Evolutionary conservation across 2,888 invertebrate species (phyloP).

Genomic region (Venusia cambrica): DNA sequence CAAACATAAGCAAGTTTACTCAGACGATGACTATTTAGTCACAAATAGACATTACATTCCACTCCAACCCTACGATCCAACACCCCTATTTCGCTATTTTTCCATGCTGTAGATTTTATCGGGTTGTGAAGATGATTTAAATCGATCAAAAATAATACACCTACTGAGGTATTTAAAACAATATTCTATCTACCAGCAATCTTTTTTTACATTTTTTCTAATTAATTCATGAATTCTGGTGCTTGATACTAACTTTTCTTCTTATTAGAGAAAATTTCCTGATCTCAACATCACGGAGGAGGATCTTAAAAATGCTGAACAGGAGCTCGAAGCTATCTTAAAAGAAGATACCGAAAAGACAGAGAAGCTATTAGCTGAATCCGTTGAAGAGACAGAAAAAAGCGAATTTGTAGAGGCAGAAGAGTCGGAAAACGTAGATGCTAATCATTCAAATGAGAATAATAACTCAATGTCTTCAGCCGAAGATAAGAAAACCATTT

Average conservation of each 20-base stretch:
- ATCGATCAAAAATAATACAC: no score
- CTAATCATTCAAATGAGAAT: slow-evolving; percentile 13
- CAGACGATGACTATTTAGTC: no score
- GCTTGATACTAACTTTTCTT: neutral
- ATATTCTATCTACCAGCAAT: no score
- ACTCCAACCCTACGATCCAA: no score
- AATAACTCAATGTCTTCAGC: slow-evolving; percentile 15
- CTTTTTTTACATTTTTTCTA: no score
- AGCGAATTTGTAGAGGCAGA: no score
- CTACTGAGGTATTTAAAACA: no score
- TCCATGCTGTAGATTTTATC: no score
- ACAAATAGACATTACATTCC: no score
- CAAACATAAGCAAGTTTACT: no score
- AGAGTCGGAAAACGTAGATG: slow-evolving; percentile 20
- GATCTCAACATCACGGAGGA: slow-evolving; percentile 69
- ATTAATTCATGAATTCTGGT: neutral
- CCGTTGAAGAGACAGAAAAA: slow-evolving; percentile 8
- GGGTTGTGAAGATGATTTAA: no score
- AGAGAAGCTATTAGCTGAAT: slow-evolving; percentile 6
- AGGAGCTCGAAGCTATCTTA: slow-evolving; percentile 58
- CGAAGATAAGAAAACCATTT: slow-evolving; percentile 54
- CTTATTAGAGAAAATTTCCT: slow-evolving; percentile 60
- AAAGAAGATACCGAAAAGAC: slow-evolving; percentile 46
- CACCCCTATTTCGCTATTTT: no score
- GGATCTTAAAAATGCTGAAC: slow-evolving; percentile 63